phyloP scores from a whole-genome alignment of 2,797 vertebrate species.

The Tympanoctomys barrerae region DNA sequence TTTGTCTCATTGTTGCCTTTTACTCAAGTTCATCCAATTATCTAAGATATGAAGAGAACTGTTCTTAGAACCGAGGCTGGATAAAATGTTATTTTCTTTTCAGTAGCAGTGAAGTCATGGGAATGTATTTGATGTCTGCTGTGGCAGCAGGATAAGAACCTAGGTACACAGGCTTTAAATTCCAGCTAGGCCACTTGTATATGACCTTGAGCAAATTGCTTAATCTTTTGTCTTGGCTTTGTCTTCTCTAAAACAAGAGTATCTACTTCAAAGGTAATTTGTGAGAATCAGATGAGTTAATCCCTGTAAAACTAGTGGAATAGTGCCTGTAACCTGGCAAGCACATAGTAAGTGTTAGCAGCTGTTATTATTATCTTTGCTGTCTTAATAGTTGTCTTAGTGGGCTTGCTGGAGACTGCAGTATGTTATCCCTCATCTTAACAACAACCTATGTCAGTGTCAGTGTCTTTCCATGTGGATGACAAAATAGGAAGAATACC shows the following conservation, averaged over 20 bases:
- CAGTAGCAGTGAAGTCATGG: neutral
- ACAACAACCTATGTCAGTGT: neutral
- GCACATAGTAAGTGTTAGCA: neutral
- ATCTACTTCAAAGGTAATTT: neutral
- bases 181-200: conserved; percentile 4
- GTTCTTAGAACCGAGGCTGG: neutral
- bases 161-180: neutral
- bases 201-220: conserved; percentile 37
- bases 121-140: neutral
- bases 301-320: conserved; percentile 15
- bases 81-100: conserved; percentile 48
- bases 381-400: neutral
- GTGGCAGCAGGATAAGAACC: neutral
- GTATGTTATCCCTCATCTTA: neutral
- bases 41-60: neutral
- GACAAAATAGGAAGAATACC: neutral
- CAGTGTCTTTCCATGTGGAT: neutral
- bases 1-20: conserved; percentile 18
- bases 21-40: conserved; percentile 1
- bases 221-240: conserved; percentile 23
- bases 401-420: neutral
- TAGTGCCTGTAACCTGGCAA: neutral
- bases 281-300: conserved; percentile 37
- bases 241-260: conserved; percentile 15
- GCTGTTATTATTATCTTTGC: neutral